Percentiles rank a stretch among this genome's conserved stretches.
Evolutionary conservation across 2,113 vertebrate species (phyloP).

Genomic region (Mobula hypostoma): DNA sequence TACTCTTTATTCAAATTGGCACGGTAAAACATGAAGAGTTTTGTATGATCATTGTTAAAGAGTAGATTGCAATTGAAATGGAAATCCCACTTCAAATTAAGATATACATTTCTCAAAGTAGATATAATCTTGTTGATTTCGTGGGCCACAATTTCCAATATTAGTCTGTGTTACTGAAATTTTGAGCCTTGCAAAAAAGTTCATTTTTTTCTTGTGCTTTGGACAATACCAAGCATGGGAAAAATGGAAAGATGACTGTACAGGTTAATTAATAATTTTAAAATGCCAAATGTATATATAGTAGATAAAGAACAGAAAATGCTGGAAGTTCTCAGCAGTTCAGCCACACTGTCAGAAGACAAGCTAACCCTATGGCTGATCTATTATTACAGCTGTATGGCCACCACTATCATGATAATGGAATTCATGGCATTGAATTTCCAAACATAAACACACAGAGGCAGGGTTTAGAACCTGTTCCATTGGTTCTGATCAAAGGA

Average conservation of each 20-base stretch:
- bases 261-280: not conserved
- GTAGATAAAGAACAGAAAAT: too few relatives aligned
- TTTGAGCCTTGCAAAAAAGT: not conserved
- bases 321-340: too few relatives aligned
- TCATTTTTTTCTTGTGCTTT: not conserved
- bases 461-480: too few relatives aligned
- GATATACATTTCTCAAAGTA: not conserved
- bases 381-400: too few relatives aligned
- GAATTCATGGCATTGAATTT: too few relatives aligned
- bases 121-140: not conserved
- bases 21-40: not conserved
- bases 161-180: not conserved
- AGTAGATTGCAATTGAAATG: not conserved
- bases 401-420: too few relatives aligned
- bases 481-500: too few relatives aligned
- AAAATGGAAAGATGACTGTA: not conserved
- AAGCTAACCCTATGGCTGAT: too few relatives aligned
- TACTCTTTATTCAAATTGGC: too few relatives aligned
- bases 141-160: not conserved
- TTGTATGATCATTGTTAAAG: not conserved
- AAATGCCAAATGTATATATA: not conserved
- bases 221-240: not conserved
- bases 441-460: too few relatives aligned
- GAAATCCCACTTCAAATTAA: not conserved
- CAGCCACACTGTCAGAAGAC: too few relatives aligned